phyloP scores from a whole-genome alignment of 2,113 vertebrate species.

The Salvelinus sp. region DNA sequence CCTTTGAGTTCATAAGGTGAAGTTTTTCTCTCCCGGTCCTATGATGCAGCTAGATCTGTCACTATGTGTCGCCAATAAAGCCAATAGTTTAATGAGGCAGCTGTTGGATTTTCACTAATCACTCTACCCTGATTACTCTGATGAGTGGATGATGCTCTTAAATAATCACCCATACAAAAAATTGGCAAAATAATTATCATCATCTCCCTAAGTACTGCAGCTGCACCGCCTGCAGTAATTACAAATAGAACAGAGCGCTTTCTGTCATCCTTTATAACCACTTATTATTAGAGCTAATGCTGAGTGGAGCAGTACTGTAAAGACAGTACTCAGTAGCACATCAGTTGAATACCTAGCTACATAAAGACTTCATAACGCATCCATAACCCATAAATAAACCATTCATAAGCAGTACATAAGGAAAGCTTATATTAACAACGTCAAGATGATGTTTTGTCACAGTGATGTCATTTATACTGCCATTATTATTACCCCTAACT shows the following conservation, averaged over 20 bases:
- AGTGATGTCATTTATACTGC: too few species aligned
- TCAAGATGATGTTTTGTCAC: too few species aligned
- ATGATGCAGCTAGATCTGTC: slow-evolving; percentile 52
- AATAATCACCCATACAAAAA: slow-evolving; percentile 77
- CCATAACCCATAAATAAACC: too few species aligned
- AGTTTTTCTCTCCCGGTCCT: slow-evolving; percentile 63
- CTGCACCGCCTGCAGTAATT: slow-evolving; percentile 77
- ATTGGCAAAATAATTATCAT: slow-evolving; percentile 76
- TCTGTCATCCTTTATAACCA: slow-evolving; percentile 75
- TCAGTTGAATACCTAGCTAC: too few species aligned
- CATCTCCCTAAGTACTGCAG: slow-evolving; percentile 78
- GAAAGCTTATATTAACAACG: too few species aligned
- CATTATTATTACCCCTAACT: too few species aligned
- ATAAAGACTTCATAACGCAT: too few species aligned
- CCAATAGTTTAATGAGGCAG: slow-evolving; percentile 78
- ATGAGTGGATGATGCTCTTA: slow-evolving; percentile 80
- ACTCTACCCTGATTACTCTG: slow-evolving; percentile 80
- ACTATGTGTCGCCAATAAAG: slow-evolving; percentile 70
- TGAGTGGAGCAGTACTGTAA: neutral
- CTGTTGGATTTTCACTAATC: slow-evolving; percentile 80
- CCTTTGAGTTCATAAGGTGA: slow-evolving; percentile 62
- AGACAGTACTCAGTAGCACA: neutral
- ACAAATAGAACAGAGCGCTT: slow-evolving; percentile 72
- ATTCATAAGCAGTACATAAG: too few species aligned
- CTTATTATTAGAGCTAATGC: slow-evolving; percentile 71